A percentile compares a stretch with the other conserved stretches of the same genome.
These are phyloP conservation scores for Drosophila anomalipes DNA, from an alignment of 2,888 invertebrate genomes.

Conservation along the genomic window DNA sequence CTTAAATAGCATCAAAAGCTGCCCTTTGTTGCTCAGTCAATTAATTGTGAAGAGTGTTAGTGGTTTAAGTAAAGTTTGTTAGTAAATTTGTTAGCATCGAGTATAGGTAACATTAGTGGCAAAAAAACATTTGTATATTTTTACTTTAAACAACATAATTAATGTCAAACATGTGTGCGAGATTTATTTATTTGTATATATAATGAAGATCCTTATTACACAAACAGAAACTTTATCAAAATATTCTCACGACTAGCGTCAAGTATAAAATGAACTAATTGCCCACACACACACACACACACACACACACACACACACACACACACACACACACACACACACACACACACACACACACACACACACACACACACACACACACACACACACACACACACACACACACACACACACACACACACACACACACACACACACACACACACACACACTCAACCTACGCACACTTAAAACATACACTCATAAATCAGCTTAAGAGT, in stretches of 20 bases:
- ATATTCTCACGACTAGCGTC: background rate
- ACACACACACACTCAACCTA: background rate
- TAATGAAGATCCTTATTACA: background rate
- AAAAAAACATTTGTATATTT: background rate
- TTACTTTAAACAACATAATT: background rate
- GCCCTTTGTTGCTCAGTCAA: background rate
- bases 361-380: background rate
- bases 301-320: background rate
- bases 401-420: too few relatives aligned
- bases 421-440: too few relatives aligned
- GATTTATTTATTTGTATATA: background rate
- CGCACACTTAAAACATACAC: slow-evolving; percentile 1
- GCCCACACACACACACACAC: background rate
- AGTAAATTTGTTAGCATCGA: background rate
- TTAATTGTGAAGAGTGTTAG: background rate
- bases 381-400: too few relatives aligned
- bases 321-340: background rate
- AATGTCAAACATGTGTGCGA: background rate
- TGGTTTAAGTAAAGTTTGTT: background rate
- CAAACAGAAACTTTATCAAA: background rate
- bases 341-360: background rate
- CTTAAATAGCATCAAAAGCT: background rate
- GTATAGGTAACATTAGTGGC: too few relatives aligned
- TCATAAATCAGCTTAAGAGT: slow-evolving; percentile 24
- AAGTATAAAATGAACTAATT: slow-evolving; percentile 9